Evolutionary conservation across 2,888 invertebrate genomes (phyloP).

Genomic region (Macrosoma leucophasiata): DNA sequence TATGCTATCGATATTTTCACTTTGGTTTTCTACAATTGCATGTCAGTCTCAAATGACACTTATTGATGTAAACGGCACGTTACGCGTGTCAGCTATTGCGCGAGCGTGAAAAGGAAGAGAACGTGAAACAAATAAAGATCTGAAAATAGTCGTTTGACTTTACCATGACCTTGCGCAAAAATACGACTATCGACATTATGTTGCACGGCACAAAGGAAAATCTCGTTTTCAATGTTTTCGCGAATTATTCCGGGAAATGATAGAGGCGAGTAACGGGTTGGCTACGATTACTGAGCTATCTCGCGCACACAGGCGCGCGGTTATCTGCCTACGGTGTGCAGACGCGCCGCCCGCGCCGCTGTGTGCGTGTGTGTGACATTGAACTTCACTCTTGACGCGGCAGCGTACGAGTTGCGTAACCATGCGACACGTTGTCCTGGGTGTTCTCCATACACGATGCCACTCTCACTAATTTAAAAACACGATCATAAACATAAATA

Average conservation of each 20-base stretch:
- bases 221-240: conserved; percentile 59
- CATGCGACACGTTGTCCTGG: conserved; percentile 25
- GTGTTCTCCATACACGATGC: conserved; percentile 5
- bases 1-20: too few species aligned
- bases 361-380: conserved; percentile 67
- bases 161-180: conserved; percentile 63
- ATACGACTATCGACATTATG: conserved; percentile 45
- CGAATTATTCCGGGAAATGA: conserved; percentile 69
- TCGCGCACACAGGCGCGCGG: conserved; percentile 35
- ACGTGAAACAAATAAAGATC: conserved; percentile 16
- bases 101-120: conserved; percentile 19
- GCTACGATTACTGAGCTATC: conserved; percentile 63
- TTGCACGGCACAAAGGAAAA: conserved; percentile 47
- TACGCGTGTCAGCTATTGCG: conserved; percentile 17
- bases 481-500: conserved; percentile 21
- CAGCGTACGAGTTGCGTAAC: conserved; percentile 66
- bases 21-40: conserved; percentile 6
- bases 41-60: neutral
- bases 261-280: conserved; percentile 69
- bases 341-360: conserved; percentile 24
- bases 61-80: conserved; percentile 1
- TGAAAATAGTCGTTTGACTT: conserved; percentile 49
- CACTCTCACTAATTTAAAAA: conserved; percentile 21
- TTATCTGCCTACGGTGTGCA: conserved; percentile 32
- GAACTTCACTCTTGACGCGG: conserved; percentile 73